Evolutionary conservation across 2,888 invertebrate genomes (phyloP).

Genomic region (Papilio demoleus): DNA sequence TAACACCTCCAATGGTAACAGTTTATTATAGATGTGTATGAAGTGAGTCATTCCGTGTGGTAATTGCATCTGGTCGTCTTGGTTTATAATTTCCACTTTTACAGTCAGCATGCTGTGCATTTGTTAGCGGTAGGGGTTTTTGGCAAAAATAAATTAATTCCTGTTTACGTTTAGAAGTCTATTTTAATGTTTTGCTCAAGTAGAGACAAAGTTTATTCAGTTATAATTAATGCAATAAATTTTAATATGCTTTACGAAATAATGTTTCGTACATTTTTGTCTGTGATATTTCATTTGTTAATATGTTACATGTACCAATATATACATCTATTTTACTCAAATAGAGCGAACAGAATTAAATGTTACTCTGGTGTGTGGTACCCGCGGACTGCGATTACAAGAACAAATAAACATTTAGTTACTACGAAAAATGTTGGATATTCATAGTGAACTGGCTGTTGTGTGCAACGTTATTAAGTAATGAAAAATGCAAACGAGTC

Average conservation of each 20-base stretch:
- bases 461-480: slow-evolving; percentile 25
- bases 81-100: slow-evolving; percentile 30
- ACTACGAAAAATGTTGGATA: not conserved
- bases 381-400: not conserved
- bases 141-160: not conserved
- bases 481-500: slow-evolving; percentile 34
- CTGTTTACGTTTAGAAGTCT: not conserved
- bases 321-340: too few species aligned
- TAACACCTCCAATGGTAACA: slow-evolving; percentile 1
- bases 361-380: too few species aligned
- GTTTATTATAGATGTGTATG: not conserved
- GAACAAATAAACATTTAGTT: slow-evolving; percentile 3
- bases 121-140: too few species aligned
- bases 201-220: not conserved
- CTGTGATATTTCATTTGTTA: too few species aligned
- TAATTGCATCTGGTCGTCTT: slow-evolving; percentile 22
- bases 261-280: too few species aligned
- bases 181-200: not conserved
- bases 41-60: slow-evolving; percentile 17
- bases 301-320: too few species aligned
- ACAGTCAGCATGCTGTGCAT: slow-evolving; percentile 15
- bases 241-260: too few species aligned
- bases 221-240: too few species aligned
- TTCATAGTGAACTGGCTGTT: slow-evolving; percentile 5
- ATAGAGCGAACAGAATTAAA: too few species aligned